Conservation (phyloP, 2,888 invertebrate species). For the Hirtodrosophila cameraria region DNA sequence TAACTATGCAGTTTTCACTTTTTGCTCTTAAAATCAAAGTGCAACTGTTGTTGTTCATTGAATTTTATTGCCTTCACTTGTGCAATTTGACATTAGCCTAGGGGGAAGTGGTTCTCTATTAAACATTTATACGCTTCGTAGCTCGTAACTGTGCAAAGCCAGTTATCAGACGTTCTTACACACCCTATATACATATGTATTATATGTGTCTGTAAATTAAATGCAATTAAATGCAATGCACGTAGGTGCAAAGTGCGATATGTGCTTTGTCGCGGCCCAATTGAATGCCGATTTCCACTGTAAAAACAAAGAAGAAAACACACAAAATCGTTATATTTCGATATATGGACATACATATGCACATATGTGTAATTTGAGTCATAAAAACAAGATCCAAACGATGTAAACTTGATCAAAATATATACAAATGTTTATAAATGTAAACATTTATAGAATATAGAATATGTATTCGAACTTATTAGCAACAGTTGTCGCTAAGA, state of each 20-base stretch:
- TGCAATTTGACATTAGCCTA: constrained; percentile 6
- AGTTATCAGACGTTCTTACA: background rate
- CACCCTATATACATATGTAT: background rate
- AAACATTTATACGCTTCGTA: background rate
- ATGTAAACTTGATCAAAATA: background rate
- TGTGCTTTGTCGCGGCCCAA: constrained; percentile 12
- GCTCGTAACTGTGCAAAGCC: background rate
- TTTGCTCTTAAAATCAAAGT: constrained; percentile 38
- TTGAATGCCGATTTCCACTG: constrained; percentile 24
- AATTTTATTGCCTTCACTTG: constrained; percentile 56
- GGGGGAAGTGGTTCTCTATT: background rate
- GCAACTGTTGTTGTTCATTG: constrained; percentile 54
- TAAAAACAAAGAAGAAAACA: constrained; percentile 2
- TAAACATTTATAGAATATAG: background rate
- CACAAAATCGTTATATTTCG: background rate
- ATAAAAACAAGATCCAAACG: background rate
- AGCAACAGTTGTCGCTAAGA: constrained; percentile 1
- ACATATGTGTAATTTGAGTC: background rate
- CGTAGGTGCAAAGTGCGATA: constrained; percentile 49
- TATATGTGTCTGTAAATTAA: constrained; percentile 27
- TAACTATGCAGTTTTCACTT: constrained; percentile 38
- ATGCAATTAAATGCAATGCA: constrained; percentile 50
- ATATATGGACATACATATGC: background rate
- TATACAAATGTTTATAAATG: background rate
- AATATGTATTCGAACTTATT: no score